These are phyloP conservation scores for Tiliqua scincoides DNA, from an alignment of 2,113 vertebrate genomes.

Conservation along the genomic window DNA sequence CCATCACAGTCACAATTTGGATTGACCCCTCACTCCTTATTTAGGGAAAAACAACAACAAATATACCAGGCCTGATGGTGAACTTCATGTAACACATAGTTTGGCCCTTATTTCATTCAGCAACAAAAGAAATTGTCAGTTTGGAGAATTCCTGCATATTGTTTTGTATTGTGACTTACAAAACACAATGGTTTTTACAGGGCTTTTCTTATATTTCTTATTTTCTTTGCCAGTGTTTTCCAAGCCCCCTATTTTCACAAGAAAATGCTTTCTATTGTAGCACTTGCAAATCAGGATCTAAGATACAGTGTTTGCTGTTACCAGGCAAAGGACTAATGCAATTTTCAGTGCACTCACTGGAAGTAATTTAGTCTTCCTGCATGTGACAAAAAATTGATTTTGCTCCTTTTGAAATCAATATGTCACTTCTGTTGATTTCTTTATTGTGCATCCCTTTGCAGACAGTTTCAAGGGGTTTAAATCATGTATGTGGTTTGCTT, in stretches of 20 bases:
- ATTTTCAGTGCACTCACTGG: conserved; percentile 5
- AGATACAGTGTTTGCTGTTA: conserved; percentile 8
- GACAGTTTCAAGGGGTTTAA: neutral
- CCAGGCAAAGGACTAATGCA: neutral
- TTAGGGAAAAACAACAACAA: too few relatives aligned
- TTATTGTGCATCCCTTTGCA: neutral
- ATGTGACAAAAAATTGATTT: neutral
- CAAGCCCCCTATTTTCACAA: conserved; percentile 3
- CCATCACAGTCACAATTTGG: neutral
- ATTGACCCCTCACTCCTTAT: too few relatives aligned
- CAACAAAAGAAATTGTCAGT: neutral
- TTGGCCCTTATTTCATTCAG: neutral
- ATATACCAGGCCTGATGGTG: too few relatives aligned
- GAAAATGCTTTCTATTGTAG: conserved; percentile 8
- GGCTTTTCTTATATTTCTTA: neutral
- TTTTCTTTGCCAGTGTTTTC: conserved; percentile 4
- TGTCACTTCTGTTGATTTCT: neutral
- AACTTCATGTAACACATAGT: neutral
- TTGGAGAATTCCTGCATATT: conserved; percentile 25
- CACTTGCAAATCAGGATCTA: conserved; percentile 18
- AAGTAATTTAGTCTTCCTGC: neutral
- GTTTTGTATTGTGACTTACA: conserved; percentile 12
- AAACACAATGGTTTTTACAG: conserved; percentile 6
- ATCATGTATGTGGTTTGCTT: neutral
- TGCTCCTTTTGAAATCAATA: conserved; percentile 6